Evolutionary conservation across 2,113 vertebrate species (phyloP).

Genomic region (Pycnonotus jocosus): DNA sequence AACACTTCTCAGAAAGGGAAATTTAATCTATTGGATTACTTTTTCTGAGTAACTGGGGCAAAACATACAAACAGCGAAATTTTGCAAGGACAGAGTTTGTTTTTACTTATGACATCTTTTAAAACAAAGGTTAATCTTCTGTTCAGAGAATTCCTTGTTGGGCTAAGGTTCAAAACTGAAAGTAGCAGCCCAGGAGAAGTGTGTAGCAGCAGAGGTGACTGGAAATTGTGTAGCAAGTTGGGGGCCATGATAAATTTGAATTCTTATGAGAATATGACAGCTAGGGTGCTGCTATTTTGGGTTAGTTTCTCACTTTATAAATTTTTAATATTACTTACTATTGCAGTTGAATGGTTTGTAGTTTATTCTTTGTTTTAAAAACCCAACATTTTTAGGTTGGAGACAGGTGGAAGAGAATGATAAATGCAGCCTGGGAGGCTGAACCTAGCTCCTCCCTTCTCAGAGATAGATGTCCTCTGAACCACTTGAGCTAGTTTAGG

Average conservation of each 20-base stretch:
- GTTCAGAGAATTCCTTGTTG: not conserved
- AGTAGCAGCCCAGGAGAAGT: not conserved
- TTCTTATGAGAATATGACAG: not conserved
- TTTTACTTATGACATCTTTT: not conserved
- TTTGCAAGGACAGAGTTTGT: not conserved
- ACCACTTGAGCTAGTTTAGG: not conserved
- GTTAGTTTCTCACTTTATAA: not conserved
- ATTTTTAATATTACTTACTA: not conserved
- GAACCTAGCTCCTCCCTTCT: not conserved
- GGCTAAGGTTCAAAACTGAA: not conserved
- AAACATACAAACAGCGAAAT: not conserved
- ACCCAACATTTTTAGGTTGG: not conserved
- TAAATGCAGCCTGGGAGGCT: not conserved
- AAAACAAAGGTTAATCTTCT: not conserved
- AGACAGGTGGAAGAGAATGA: not conserved
- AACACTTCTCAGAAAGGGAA: conserved; percentile 13
- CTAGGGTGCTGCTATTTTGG: not conserved
- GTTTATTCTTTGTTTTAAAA: not conserved
- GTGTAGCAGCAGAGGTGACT: not conserved
- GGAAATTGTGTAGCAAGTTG: not conserved
- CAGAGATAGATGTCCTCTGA: not conserved
- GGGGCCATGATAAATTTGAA: not conserved
- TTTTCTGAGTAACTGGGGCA: not conserved
- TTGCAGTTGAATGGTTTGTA: not conserved
- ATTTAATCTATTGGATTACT: not conserved